Evolutionary conservation across 2,888 invertebrate genomes (phyloP), one percentile per base, ranked within the genome.

Genomic region (Orchesella flavescens): DNA sequence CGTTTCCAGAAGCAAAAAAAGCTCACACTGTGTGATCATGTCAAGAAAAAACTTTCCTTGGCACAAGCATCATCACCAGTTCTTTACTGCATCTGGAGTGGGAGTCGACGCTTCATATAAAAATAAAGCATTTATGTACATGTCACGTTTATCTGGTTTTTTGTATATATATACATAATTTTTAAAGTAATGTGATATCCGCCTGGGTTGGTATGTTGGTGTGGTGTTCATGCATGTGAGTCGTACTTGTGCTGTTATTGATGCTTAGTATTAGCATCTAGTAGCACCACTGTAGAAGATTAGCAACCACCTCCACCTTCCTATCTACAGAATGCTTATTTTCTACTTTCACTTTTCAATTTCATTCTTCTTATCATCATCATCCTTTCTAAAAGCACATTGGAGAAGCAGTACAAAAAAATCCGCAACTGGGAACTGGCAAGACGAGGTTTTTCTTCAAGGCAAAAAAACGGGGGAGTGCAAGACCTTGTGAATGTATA

Each of bases 281-380:
- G 15, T 53, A 13, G 53, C 53, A 19, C 57, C 46, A 23, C 74
- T n/a, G 24, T 1, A 65, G 46, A 63, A 61, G 75, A 75, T 65
- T 65, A 65, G 7, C 34, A 34, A 75, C 65, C 65, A 75, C 65
- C 75, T 65, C 65, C 24, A 24, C 75, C 66, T 66, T 19, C 65
- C 65, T 49, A 74, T 75, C 81, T 75, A 61, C 21, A 21, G 81
- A 53, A 82, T 82, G 81, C 74, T 81, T 82, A 82, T 75, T 82
- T 82, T 75, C 49, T 75, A 75, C 81, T 82, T 75, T 69, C 75
- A 82, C 75, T 82, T 82, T 82, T 71, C 81, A 75, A 65, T 75
- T 82, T 75, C 61, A 74, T 74, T 71, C 75, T 74, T 71, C 75
- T 68, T 82, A 75, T 75, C 75, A 55, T 68, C 68, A n/a, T 65